These are phyloP conservation scores for Atrichornis clamosus DNA, from an alignment of 2,113 vertebrate species.

Conservation along the genomic window DNA sequence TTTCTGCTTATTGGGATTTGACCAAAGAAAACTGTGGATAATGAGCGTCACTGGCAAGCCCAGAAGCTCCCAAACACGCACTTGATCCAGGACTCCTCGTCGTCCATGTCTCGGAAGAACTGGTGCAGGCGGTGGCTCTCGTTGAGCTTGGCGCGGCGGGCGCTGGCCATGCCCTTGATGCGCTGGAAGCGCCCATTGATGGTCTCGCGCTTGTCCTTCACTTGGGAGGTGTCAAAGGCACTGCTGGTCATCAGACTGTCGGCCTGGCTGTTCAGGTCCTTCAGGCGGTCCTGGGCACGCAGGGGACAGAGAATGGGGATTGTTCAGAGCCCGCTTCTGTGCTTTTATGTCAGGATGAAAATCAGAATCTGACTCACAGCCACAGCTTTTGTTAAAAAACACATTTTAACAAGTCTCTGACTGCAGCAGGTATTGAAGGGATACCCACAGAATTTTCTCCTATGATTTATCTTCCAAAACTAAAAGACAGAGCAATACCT, in stretches of 20 bases:
- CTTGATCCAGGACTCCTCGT: slow-evolving; percentile 99
- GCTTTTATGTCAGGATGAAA: neutral
- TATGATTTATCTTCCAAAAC: neutral
- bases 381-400: neutral
- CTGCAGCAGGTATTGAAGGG: neutral
- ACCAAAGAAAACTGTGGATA: neutral
- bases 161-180: slow-evolving; percentile 90
- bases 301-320: neutral
- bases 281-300: slow-evolving; percentile 85
- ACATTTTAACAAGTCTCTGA: neutral
- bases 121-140: slow-evolving; percentile 97
- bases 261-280: slow-evolving; percentile 95
- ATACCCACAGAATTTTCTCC: neutral
- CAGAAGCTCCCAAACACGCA: slow-evolving; percentile 43
- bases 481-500: slow-evolving; percentile 72
- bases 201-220: slow-evolving; percentile 91
- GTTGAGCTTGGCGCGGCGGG: slow-evolving; percentile 86
- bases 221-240: slow-evolving; percentile 93
- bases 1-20: neutral
- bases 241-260: slow-evolving; percentile 96
- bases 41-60: neutral
- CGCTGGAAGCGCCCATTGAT: slow-evolving; percentile 90
- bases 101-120: slow-evolving; percentile 98
- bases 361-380: neutral
- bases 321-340: neutral